phyloP scores from a whole-genome alignment of 2,797 vertebrate genomes.

The Esox masquinongy region DNA sequence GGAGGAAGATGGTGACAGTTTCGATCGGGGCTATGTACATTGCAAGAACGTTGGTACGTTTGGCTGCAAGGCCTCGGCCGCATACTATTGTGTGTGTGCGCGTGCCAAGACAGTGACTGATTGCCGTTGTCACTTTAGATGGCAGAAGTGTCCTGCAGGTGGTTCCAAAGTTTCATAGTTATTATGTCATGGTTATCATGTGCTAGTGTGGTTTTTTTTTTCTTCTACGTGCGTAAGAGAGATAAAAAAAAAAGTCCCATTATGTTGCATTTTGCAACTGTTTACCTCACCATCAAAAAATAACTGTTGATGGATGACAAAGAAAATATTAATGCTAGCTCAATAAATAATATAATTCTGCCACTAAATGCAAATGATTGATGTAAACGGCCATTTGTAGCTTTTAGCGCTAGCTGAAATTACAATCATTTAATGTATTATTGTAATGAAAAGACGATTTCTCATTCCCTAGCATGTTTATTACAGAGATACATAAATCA shows the following conservation, averaged over 20 bases:
- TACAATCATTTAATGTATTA: slow-evolving; percentile 17
- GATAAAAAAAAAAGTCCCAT: background rate
- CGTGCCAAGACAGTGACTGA: slow-evolving; percentile 13
- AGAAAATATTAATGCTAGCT: slow-evolving; percentile 7
- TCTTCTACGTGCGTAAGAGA: background rate
- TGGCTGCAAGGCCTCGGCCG: background rate
- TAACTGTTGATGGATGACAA: slow-evolving; percentile 17
- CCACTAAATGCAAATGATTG: slow-evolving; percentile 18
- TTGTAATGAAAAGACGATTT: slow-evolving; percentile 20
- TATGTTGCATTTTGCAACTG: background rate
- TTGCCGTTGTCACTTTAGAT: slow-evolving; percentile 28
- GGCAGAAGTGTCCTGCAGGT: slow-evolving; percentile 43
- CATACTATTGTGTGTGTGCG: slow-evolving; percentile 1
- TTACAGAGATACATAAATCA: slow-evolving; percentile 24
- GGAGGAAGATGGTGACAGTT: background rate
- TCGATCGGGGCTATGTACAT: background rate
- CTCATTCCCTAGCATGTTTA: slow-evolving; percentile 3
- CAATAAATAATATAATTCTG: background rate
- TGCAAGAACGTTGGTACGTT: background rate
- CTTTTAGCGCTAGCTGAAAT: slow-evolving; percentile 10
- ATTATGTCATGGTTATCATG: background rate
- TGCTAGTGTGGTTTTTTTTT: background rate
- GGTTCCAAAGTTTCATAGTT: slow-evolving; percentile 38
- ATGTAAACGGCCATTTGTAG: slow-evolving; percentile 11
- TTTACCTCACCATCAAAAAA: slow-evolving; percentile 5